Base-by-base conservation (phyloP, 2,888 invertebrate genomes). In the Dioctria linearis region DNA sequence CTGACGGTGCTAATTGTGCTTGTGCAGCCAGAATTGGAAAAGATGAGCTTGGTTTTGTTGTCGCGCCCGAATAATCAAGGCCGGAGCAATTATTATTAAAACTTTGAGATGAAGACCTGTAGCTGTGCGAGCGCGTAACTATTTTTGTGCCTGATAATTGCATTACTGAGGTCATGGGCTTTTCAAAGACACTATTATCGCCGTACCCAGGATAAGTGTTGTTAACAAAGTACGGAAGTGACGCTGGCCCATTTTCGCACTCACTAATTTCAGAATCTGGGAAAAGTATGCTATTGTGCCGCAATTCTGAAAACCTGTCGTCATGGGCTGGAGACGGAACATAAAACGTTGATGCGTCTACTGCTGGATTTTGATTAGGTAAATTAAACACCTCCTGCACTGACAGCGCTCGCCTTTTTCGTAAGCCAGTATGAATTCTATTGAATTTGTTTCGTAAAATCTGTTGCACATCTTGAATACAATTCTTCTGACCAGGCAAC, bases 331-430 rank as follows among this genome's bases (percentile, higher is more conserved):
- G 92, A 86, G 93, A 93, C 80, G 94, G 94, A 46, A 94, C 94
- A 87, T 94, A 94, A 86, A 94, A 94, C 3, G 92, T 79, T 40
- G 79, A 71, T 11, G 79, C 61, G 49, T 78, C 65, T 43, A n/a
- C n/a, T 0, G 8, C 11, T 43, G 8, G 43, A 6, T 49, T 11
- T 39, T 49, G 39, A 49, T 37, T 51, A 81, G 90, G 91, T 82
- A 91, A 90, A 11, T 92, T 89, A 83, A 93, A 90, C 11, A 93
- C 93, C 85, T 94, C 94, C 84, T 93, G 93, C 9, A 94, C 94
- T 73, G 93, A 94, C 42, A 94, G 86, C 2, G 94, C 93, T 83
- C 94, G 90, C 78, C 93, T 89, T 84, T 91, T 91, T 67, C 94
- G 90, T 80, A 94, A 88, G 0, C 94, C 94, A 9, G 93, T 93